Conservation (phyloP, 2,888 invertebrate genomes). For the Drosophila maculinotata region DNA sequence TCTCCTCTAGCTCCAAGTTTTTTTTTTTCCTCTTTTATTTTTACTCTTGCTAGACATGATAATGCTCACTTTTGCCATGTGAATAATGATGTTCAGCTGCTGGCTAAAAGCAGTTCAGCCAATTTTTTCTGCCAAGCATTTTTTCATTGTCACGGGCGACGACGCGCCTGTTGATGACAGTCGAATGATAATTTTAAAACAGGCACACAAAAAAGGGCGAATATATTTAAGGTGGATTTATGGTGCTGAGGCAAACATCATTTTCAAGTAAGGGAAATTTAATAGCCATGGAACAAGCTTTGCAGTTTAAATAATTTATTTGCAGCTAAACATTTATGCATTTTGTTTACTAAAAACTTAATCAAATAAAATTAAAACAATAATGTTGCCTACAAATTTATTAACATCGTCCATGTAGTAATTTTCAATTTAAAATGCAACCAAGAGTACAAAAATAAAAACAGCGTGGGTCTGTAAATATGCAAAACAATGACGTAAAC, state of each 20-base stretch:
- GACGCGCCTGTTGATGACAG: slow-evolving; percentile 62
- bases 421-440: neutral
- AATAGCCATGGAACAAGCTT: neutral
- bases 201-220: slow-evolving; percentile 1
- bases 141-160: slow-evolving; percentile 58
- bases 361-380: neutral
- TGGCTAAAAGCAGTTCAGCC: slow-evolving; percentile 42
- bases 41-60: slow-evolving; percentile 44
- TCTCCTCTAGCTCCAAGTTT: neutral
- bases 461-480: neutral
- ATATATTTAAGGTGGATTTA: neutral
- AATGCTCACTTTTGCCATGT: slow-evolving; percentile 66
- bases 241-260: neutral
- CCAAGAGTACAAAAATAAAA: neutral
- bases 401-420: neutral
- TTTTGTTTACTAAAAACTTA: neutral
- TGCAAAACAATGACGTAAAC: slow-evolving; percentile 30
- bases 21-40: slow-evolving; percentile 24
- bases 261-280: neutral
- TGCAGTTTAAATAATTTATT: neutral
- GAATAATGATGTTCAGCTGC: slow-evolving; percentile 73
- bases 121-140: slow-evolving; percentile 34
- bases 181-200: slow-evolving; percentile 51
- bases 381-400: neutral
- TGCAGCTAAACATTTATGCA: neutral